Conservation (phyloP, 1,140 invertebrate species). For the Lepidurus packardi region DNA sequence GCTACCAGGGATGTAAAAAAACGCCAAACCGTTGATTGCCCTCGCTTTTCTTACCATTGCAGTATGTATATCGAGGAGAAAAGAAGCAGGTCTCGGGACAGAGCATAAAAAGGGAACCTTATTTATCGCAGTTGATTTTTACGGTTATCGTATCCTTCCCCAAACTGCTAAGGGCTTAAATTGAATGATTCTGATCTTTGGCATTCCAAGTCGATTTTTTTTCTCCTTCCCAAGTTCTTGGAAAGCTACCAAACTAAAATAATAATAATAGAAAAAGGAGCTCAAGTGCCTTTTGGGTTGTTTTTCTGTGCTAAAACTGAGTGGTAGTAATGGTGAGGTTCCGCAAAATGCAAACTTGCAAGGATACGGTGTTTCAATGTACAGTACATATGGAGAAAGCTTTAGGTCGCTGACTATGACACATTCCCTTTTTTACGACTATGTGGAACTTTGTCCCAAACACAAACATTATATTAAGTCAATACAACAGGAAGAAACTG, state of each 20-base stretch:
- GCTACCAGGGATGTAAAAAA: not conserved
- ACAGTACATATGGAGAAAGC: conserved; percentile 14
- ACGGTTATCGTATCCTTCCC: not conserved
- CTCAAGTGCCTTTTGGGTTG: conserved; percentile 6
- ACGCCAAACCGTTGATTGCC: not conserved
- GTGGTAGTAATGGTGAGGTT: not conserved
- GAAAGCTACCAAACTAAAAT: not conserved
- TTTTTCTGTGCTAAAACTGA: not conserved
- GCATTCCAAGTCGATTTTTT: not conserved
- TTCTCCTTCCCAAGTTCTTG: not conserved
- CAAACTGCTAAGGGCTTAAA: not conserved
- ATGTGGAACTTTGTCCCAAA: not conserved
- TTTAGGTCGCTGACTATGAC: not conserved
- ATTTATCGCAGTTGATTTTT: not conserved
- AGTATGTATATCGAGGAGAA: not conserved
- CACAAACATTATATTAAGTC: conserved; percentile 16
- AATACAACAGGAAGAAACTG: not conserved
- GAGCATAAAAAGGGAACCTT: not conserved
- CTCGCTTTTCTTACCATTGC: not conserved
- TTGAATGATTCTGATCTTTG: conserved; percentile 4
- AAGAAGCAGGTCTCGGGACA: not conserved
- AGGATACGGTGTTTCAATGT: not conserved
- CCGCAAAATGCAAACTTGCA: not conserved
- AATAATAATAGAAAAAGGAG: conserved; percentile 8
- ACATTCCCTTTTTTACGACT: conserved; percentile 7